phyloP scores from a whole-genome alignment of 2,797 vertebrate genomes.

The Percopsis omiscomaycus region DNA sequence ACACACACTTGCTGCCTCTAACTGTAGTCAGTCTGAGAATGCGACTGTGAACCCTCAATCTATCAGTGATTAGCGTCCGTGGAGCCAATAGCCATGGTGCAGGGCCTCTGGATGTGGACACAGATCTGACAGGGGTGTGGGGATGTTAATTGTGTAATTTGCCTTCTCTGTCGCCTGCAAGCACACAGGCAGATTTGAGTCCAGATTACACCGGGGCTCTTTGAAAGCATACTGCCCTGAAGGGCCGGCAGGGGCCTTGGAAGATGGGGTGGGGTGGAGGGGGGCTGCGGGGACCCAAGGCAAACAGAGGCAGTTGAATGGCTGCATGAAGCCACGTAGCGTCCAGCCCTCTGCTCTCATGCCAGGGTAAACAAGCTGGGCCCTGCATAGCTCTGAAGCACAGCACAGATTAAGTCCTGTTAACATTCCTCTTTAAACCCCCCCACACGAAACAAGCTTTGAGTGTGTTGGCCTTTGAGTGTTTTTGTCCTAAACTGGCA shows the following conservation, averaged over 20 bases:
- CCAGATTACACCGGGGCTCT: slow-evolving; percentile 74
- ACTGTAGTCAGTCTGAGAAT: no score
- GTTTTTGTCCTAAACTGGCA: no score
- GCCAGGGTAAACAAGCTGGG: slow-evolving; percentile 79
- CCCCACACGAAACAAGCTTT: neutral
- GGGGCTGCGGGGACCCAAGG: slow-evolving; percentile 44
- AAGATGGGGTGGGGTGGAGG: slow-evolving; percentile 29
- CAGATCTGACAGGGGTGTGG: slow-evolving; percentile 54
- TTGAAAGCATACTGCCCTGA: slow-evolving; percentile 75
- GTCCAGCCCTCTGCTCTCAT: slow-evolving; percentile 71
- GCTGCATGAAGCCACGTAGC: slow-evolving; percentile 48
- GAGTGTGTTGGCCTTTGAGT: no score
- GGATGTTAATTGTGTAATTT: slow-evolving; percentile 78
- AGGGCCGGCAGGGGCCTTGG: slow-evolving; percentile 51
- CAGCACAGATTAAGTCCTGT: slow-evolving; percentile 60
- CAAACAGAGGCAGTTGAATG: slow-evolving; percentile 56
- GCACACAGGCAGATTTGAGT: slow-evolving; percentile 79
- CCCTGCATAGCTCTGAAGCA: slow-evolving; percentile 67
- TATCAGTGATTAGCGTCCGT: neutral
- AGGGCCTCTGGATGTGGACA: slow-evolving; percentile 37
- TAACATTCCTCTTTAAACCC: slow-evolving; percentile 48
- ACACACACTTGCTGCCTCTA: neutral
- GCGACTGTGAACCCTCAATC: no score
- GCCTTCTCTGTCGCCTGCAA: slow-evolving; percentile 73
- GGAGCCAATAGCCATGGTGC: slow-evolving; percentile 3